phyloP scores from a whole-genome alignment of 2,888 invertebrate species.

The Lasioglossum figueresi region DNA sequence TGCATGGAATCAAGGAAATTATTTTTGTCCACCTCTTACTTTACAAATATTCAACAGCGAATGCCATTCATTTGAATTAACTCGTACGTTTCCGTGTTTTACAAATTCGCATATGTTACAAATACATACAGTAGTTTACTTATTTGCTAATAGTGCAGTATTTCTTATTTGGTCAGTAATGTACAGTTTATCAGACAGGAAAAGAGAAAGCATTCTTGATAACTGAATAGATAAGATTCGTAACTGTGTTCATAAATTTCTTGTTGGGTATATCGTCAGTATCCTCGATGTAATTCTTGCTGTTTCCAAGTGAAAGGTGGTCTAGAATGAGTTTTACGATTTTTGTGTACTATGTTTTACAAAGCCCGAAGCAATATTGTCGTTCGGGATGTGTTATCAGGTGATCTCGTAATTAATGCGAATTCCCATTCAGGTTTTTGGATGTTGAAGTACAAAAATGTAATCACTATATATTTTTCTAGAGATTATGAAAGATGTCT shows the following conservation, averaged over 20 bases:
- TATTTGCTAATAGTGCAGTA: neutral
- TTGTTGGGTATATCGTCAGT: neutral
- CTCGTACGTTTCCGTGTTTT: neutral
- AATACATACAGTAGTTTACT: neutral
- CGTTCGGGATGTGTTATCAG: neutral
- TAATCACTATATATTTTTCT: neutral
- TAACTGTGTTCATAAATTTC: neutral
- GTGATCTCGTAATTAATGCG: neutral
- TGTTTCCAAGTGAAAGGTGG: conserved; percentile 1
- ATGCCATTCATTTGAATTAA: neutral
- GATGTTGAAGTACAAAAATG: neutral
- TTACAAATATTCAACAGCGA: neutral
- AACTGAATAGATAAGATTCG: neutral
- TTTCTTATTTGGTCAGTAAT: neutral
- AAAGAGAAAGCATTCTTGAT: neutral
- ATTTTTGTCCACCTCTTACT: neutral
- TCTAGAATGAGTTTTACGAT: neutral
- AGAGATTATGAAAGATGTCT: neutral
- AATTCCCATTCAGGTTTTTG: neutral
- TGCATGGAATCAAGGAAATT: neutral
- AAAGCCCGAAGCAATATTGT: neutral
- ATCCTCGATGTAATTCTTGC: neutral
- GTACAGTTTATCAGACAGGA: neutral
- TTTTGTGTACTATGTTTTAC: neutral
- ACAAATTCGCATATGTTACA: neutral